Percentiles rank a stretch among this genome's conserved stretches.
Evolutionary conservation across 2,888 invertebrate species (phyloP).

Genomic region (Uropetala carovei): DNA sequence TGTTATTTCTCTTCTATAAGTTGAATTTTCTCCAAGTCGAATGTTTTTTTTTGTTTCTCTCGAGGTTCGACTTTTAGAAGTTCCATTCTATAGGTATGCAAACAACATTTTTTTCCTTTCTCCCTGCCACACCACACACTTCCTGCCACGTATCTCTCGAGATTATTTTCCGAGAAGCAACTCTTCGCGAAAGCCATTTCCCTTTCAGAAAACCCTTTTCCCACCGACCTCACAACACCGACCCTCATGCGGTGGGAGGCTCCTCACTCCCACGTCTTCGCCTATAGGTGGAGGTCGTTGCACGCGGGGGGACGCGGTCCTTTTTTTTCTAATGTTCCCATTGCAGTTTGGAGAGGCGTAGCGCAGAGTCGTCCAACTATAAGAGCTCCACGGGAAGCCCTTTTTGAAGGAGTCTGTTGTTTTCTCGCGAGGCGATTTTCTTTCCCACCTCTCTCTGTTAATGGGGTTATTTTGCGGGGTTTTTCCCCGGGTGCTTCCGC

Average conservation of each 20-base stretch:
- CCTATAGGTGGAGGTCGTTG: background rate
- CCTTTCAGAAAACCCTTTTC: background rate
- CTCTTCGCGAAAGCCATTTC: background rate
- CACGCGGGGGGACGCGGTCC: too few species aligned
- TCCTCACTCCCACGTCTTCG: background rate
- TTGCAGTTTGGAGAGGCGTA: background rate
- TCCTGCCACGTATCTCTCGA: background rate
- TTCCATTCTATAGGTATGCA: background rate
- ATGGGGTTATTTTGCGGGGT: conserved; percentile 30
- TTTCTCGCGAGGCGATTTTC: conserved; percentile 13
- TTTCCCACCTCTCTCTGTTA: background rate
- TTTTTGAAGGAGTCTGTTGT: background rate
- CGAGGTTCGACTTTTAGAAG: too few species aligned
- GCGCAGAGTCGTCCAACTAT: background rate
- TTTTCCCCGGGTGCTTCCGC: conserved; percentile 2
- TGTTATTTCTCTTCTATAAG: too few species aligned
- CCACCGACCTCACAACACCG: background rate
- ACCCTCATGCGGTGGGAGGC: too few species aligned
- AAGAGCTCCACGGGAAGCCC: too few species aligned
- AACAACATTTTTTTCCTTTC: background rate
- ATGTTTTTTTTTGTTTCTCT: too few species aligned
- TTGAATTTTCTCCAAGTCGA: too few species aligned
- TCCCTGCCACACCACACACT: background rate
- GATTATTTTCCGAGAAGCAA: background rate
- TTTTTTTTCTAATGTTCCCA: background rate